Percentiles rank a stretch among this genome's conserved stretches.
Conservation (phyloP, 2,113 vertebrate species). For the Myrmecobius fasciatus region DNA sequence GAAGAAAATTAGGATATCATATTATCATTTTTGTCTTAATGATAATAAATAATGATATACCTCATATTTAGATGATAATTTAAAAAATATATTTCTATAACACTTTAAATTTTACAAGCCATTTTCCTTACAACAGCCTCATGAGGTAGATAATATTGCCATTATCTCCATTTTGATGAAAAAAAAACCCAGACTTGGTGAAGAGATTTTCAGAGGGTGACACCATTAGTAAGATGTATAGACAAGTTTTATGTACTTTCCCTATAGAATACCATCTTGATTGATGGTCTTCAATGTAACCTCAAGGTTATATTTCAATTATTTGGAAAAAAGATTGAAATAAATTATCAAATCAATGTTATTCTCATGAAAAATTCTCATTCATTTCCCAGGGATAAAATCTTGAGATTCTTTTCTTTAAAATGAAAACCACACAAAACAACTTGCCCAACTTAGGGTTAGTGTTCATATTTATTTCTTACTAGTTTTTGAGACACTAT, state of each 20-base stretch:
- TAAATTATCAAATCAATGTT: background rate
- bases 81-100: background rate
- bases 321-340: background rate
- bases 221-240: background rate
- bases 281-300: background rate
- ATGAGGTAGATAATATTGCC: background rate
- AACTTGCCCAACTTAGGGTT: background rate
- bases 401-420: background rate
- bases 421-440: conserved; percentile 2
- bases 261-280: background rate
- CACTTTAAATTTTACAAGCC: background rate
- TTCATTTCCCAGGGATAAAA: background rate
- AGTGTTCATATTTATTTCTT: background rate
- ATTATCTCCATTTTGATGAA: background rate
- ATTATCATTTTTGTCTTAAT: background rate
- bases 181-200: background rate
- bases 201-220: background rate
- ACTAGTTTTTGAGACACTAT: background rate
- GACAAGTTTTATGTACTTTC: background rate
- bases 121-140: background rate
- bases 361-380: too few species aligned
- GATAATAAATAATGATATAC: background rate
- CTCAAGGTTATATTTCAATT: background rate
- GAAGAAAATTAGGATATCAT: background rate
- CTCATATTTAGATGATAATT: background rate